These are phyloP conservation scores for rabbit (Oryctolagus cuniculus) DNA, from an alignment of 2,113 vertebrate species.

Conservation along the genomic window DNA sequence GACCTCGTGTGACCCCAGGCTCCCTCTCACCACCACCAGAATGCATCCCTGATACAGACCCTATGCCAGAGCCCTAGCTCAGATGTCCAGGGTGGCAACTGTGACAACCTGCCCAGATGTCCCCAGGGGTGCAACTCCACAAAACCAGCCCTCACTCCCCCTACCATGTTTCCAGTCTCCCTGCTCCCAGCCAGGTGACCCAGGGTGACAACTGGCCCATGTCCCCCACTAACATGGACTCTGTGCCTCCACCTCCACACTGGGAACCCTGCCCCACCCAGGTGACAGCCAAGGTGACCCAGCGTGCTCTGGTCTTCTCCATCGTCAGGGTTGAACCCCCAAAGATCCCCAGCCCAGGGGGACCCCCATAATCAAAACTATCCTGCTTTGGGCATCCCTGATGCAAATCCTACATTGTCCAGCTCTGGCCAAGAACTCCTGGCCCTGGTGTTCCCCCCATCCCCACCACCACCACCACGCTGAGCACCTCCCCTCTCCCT, in stretches of 20 bases:
- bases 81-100: background rate
- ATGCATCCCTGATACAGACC: background rate
- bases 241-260: background rate
- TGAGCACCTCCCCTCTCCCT: background rate
- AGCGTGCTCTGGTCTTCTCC: background rate
- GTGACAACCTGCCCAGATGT: background rate
- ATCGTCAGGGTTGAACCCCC: background rate
- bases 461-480: too few species aligned
- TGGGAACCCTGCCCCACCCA: background rate
- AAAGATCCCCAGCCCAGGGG: background rate
- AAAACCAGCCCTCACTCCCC: background rate
- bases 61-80: background rate
- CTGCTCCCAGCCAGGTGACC: too few species aligned
- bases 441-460: background rate
- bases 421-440: background rate
- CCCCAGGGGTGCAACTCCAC: background rate
- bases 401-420: background rate
- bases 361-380: background rate
- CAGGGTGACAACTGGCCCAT: background rate
- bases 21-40: too few species aligned
- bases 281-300: background rate
- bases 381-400: background rate
- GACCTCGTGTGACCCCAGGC: background rate
- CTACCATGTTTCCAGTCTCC: background rate
- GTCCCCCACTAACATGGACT: background rate